Percentiles rank a stretch among this genome's conserved stretches.
phyloP scores from a whole-genome alignment of 2,888 invertebrate genomes.

The Leucoptera coffeella region DNA sequence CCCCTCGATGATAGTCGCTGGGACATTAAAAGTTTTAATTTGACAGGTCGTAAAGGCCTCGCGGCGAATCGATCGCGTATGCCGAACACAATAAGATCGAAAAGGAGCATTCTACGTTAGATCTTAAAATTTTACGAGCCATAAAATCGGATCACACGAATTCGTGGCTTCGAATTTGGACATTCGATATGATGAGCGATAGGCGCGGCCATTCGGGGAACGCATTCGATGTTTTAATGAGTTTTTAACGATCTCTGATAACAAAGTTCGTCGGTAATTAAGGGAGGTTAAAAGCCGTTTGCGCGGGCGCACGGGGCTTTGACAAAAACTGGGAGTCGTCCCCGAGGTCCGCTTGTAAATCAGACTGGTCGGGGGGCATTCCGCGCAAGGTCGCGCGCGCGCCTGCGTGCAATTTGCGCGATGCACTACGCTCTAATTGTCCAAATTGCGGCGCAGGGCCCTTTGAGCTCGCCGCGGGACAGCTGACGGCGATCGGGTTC shows the following conservation, averaged over 20 bases:
- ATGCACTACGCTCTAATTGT: slow-evolving; percentile 46
- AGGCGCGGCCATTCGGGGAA: too few species aligned
- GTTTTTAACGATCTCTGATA: too few species aligned
- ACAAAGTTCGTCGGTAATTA: too few species aligned
- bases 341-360: too few species aligned
- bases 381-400: slow-evolving; percentile 36
- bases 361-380: too few species aligned
- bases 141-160: slow-evolving; percentile 28
- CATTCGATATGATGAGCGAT: slow-evolving; percentile 45
- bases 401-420: slow-evolving; percentile 24
- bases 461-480: slow-evolving; percentile 30
- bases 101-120: slow-evolving; percentile 22
- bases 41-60: slow-evolving; percentile 14
- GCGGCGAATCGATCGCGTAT: too few species aligned
- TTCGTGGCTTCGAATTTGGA: slow-evolving; percentile 17
- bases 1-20: too few species aligned
- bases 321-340: too few species aligned
- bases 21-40: slow-evolving; percentile 1
- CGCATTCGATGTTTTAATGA: too few species aligned
- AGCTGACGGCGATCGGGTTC: slow-evolving; percentile 7
- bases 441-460: slow-evolving; percentile 28
- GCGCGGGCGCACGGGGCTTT: too few species aligned
- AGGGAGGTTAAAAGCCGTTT: too few species aligned
- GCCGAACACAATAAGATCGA: too few species aligned
- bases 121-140: slow-evolving; percentile 41